A percentile compares a stretch with the other conserved stretches of the same genome.
Evolutionary conservation across 23 tunicate genomes (phyloP).

Genomic region (Clavelina lepadiformis): DNA sequence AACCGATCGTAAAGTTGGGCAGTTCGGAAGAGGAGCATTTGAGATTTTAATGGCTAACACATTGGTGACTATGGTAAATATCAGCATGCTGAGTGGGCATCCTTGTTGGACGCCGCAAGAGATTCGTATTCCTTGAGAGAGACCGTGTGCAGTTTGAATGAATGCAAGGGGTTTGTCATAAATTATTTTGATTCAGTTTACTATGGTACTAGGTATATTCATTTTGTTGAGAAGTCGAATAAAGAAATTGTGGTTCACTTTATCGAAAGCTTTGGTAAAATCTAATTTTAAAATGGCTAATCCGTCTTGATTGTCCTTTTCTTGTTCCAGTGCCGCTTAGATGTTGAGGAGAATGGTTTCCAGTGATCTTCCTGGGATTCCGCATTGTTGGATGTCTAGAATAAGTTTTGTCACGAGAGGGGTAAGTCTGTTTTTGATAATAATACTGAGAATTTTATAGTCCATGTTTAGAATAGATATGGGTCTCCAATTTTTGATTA

Average conservation of each 20-base stretch:
- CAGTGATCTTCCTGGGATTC: background rate
- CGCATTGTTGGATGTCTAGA: background rate
- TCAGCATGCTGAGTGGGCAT: conserved; percentile 4
- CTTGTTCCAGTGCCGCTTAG: background rate
- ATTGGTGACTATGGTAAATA: background rate
- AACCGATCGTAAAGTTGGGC: background rate
- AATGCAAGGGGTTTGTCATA: background rate
- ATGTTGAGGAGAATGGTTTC: too few relatives aligned
- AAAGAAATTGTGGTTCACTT: background rate
- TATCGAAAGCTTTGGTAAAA: conserved; percentile 10
- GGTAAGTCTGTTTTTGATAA: background rate
- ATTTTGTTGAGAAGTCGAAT: background rate
- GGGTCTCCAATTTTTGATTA: conserved; percentile 1
- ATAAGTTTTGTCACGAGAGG: background rate
- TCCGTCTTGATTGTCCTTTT: background rate
- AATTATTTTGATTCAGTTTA: background rate
- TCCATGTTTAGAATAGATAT: conserved; percentile 9
- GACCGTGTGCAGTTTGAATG: background rate
- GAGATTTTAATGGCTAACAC: background rate
- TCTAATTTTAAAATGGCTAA: conserved; percentile 1
- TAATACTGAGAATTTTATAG: conserved; percentile 8
- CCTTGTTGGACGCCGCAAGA: background rate
- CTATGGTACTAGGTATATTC: background rate
- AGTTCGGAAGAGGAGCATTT: background rate
- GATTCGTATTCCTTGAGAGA: background rate